These are phyloP conservation scores for Phalacrocorax brasilianus DNA, from an alignment of 2,113 vertebrate species.

Conservation along the genomic window DNA sequence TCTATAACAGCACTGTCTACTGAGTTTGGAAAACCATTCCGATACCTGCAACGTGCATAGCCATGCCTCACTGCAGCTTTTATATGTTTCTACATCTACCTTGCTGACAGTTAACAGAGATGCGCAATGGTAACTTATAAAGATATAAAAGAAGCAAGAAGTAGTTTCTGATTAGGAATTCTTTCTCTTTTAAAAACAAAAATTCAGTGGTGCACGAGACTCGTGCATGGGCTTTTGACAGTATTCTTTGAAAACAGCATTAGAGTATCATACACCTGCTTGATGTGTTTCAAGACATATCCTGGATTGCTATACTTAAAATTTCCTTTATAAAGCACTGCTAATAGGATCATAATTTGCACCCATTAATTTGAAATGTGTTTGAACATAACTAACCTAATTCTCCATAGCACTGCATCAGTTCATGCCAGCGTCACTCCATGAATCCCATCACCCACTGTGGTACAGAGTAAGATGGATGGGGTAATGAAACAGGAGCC, in stretches of 20 bases:
- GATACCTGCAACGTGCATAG: neutral
- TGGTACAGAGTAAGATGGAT: neutral
- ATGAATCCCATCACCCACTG: accelerated
- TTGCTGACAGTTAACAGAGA: neutral
- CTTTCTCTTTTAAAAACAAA: neutral
- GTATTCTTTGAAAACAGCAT: neutral
- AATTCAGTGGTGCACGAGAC: neutral
- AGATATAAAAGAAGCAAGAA: neutral
- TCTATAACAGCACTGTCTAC: neutral
- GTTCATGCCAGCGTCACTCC: neutral
- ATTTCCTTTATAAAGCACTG: neutral
- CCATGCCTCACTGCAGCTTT: neutral
- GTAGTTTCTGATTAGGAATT: neutral
- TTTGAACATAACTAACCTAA: neutral
- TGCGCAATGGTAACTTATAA: neutral
- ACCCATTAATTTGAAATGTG: neutral
- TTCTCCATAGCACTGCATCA: neutral
- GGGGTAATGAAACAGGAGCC: neutral
- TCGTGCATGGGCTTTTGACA: neutral
- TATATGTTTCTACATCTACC: neutral
- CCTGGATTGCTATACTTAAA: neutral
- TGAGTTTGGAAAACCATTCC: neutral
- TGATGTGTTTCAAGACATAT: neutral
- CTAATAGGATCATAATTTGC: neutral
- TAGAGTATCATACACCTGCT: neutral